A percentile compares a stretch with the other conserved stretches of the same genome.
These are phyloP conservation scores for Plecotus auritus DNA, from an alignment of 2,113 vertebrate genomes.

Conservation along the genomic window DNA sequence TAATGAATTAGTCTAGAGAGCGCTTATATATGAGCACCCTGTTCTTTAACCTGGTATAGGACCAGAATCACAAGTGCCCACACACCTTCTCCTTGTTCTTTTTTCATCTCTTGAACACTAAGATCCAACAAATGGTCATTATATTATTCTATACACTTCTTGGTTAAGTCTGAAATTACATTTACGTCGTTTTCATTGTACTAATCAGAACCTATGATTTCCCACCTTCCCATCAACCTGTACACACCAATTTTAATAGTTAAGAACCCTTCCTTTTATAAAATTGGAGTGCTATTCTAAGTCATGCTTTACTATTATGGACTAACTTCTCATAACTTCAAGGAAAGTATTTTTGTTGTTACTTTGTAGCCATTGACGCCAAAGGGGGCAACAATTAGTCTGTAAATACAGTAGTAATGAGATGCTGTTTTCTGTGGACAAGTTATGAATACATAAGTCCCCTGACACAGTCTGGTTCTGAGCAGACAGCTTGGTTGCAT, in stretches of 20 bases:
- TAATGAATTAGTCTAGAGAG: not conserved
- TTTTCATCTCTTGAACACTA: not conserved
- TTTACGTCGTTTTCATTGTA: not conserved
- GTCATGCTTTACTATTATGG: not conserved
- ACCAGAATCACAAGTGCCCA: not conserved
- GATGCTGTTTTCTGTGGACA: not conserved
- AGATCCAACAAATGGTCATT: not conserved
- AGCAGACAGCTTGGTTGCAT: not conserved
- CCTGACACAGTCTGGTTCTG: not conserved
- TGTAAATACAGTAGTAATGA: not conserved
- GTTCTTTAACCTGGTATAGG: not conserved
- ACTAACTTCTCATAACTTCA: not conserved
- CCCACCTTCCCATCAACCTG: not conserved
- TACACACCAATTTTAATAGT: not conserved
- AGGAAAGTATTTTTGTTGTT: not conserved
- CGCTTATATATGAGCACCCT: not conserved
- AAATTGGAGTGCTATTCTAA: not conserved
- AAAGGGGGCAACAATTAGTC: not conserved
- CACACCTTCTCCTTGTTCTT: not conserved
- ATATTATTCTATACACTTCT: not conserved
- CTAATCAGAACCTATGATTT: not conserved
- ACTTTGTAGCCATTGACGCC: not conserved
- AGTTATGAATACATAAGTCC: not conserved
- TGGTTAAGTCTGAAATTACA: not conserved
- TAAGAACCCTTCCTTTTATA: not conserved